Evolutionary conservation across 2,113 vertebrate genomes (phyloP).

Genomic region (Paracanthobrama guichenoti): DNA sequence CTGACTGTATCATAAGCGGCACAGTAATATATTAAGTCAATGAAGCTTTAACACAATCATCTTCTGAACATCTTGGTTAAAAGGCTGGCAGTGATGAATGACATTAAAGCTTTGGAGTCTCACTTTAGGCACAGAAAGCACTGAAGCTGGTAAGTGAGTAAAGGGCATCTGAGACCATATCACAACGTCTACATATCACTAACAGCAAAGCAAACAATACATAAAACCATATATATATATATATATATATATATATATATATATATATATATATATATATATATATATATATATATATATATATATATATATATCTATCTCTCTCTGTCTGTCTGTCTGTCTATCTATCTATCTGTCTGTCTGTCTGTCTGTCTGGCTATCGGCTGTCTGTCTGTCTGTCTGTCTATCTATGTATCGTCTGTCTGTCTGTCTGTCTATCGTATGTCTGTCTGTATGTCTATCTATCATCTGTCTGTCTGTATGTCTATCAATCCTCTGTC

Average conservation of each 20-base stretch:
- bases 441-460: neutral
- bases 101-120: neutral
- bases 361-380: neutral
- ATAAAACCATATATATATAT: too few relatives aligned
- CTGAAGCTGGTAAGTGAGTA: neutral
- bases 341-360: neutral
- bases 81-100: neutral
- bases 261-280: neutral
- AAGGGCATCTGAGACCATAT: neutral
- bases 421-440: neutral
- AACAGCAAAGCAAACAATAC: neutral
- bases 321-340: neutral
- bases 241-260: too few relatives aligned
- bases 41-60: neutral
- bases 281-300: too few relatives aligned
- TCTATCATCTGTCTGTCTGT: neutral
- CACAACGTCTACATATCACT: neutral
- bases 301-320: too few relatives aligned
- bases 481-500: neutral
- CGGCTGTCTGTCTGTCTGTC: neutral
- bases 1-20: neutral
- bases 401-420: neutral
- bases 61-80: neutral
- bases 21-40: slow-evolving; percentile 1
- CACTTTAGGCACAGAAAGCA: neutral